Evolutionary conservation across 92 coral and sea anemone genomes (phyloP).

Genomic region (Porites cylindrica): DNA sequence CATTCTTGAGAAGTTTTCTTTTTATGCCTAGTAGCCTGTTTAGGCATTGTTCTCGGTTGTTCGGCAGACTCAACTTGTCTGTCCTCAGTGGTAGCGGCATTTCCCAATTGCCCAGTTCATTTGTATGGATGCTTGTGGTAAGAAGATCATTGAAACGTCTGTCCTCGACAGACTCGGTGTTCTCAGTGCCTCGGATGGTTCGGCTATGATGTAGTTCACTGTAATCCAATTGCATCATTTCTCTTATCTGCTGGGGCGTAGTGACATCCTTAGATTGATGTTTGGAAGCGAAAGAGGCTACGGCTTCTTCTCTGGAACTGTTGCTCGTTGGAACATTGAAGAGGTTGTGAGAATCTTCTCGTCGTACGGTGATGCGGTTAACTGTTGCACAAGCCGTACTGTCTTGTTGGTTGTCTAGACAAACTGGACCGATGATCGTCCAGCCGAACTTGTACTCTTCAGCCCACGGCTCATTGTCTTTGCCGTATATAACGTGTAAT

Average conservation of each 20-base stretch:
- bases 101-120: slow-evolving; percentile 59
- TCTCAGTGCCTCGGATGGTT: slow-evolving; percentile 16
- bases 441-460: slow-evolving; percentile 73
- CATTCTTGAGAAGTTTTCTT: slow-evolving; percentile 50
- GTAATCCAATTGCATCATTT: slow-evolving; percentile 65
- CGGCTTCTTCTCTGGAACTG: slow-evolving; percentile 13
- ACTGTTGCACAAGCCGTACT: slow-evolving; percentile 21
- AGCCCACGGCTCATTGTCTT: slow-evolving; percentile 80
- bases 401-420: slow-evolving; percentile 20
- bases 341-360: slow-evolving; percentile 28
- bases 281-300: slow-evolving; percentile 15
- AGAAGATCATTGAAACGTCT: slow-evolving; percentile 15
- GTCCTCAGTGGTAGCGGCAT: slow-evolving; percentile 74
- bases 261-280: slow-evolving; percentile 18
- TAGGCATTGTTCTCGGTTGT: slow-evolving; percentile 64
- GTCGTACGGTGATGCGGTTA: slow-evolving; percentile 44
- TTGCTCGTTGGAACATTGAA: slow-evolving; percentile 16
- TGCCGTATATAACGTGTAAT: slow-evolving; percentile 61
- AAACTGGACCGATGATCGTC: slow-evolving; percentile 62
- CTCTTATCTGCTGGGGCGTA: slow-evolving; percentile 42
- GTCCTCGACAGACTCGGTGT: slow-evolving; percentile 21
- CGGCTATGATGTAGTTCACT: slow-evolving; percentile 42
- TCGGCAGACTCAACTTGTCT: slow-evolving; percentile 43
- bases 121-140: slow-evolving; percentile 26
- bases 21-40: slow-evolving; percentile 60